phyloP scores from a whole-genome alignment of 1,140 invertebrate species.

The Holcopasites calliopsidis region DNA sequence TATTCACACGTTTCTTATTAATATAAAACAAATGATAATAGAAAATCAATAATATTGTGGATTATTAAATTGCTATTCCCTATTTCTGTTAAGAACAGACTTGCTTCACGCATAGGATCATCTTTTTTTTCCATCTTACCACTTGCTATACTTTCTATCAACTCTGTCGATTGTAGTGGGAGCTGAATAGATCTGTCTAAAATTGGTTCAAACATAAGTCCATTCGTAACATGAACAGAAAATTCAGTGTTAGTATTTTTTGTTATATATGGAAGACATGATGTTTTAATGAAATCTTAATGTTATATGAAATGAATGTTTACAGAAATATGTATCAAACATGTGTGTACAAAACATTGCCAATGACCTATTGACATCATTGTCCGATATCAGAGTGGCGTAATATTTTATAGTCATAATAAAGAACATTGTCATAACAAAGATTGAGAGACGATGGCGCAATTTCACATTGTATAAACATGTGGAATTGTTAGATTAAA shows the following conservation, averaged over 20 bases:
- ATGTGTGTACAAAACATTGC: conserved; percentile 50
- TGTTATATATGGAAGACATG: too few species aligned
- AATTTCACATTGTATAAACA: conserved; percentile 14
- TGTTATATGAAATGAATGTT: background rate
- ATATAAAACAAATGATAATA: conserved; percentile 41
- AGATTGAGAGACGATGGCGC: conserved; percentile 21
- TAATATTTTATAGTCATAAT: conserved; percentile 32
- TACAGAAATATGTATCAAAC: background rate
- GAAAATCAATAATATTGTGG: conserved; percentile 18
- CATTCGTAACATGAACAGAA: too few species aligned
- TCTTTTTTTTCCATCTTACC: too few species aligned
- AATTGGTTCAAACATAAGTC: too few species aligned
- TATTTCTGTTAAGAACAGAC: too few species aligned
- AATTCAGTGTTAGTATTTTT: too few species aligned
- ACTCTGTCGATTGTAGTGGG: too few species aligned
- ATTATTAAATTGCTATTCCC: background rate
- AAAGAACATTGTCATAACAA: conserved; percentile 6
- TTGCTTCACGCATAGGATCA: too few species aligned
- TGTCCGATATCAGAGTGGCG: conserved; percentile 55
- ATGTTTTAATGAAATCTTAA: background rate
- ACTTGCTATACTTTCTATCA: too few species aligned
- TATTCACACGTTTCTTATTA: conserved; percentile 23
- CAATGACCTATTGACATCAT: conserved; percentile 56
- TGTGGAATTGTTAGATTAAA: conserved; percentile 15
- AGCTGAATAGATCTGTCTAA: too few species aligned